A percentile compares a stretch with the other conserved stretches of the same genome.
phyloP scores from a whole-genome alignment of 2,888 invertebrate genomes.

The Coelopa pilipes region DNA sequence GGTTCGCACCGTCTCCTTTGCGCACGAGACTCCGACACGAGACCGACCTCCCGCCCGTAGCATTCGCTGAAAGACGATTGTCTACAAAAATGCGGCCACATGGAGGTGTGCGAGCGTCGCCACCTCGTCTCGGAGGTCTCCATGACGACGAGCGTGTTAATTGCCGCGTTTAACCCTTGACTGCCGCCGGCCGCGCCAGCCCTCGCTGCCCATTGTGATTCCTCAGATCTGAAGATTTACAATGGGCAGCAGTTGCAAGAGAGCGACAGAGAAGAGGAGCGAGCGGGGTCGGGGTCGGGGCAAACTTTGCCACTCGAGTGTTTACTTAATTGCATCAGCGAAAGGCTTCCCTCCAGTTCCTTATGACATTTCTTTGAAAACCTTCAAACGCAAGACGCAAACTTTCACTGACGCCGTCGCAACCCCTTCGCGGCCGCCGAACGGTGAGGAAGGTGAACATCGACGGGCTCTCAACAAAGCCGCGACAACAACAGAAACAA shows the following conservation, averaged over 20 bases:
- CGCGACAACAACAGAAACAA: background rate
- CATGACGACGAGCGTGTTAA: constrained; percentile 28
- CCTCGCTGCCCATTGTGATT: background rate
- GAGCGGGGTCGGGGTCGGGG: background rate
- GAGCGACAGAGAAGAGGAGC: too few species aligned
- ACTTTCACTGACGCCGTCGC: background rate
- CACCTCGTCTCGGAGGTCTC: background rate
- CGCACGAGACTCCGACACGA: too few species aligned
- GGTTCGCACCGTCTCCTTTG: too few species aligned
- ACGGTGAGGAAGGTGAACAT: background rate
- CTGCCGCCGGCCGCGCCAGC: too few species aligned
- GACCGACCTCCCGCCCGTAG: too few species aligned
- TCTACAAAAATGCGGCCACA: too few species aligned
- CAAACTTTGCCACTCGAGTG: constrained; percentile 18
- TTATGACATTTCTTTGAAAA: constrained; percentile 10
- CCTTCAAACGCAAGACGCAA: constrained; percentile 2
- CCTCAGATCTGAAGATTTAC: background rate
- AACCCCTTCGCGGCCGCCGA: background rate
- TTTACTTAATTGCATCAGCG: constrained; percentile 42
- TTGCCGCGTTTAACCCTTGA: constrained; percentile 5
- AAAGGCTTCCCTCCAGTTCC: constrained; percentile 39
- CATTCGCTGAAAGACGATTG: too few species aligned
- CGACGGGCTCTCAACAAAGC: background rate
- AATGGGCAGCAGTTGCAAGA: constrained; percentile 20
- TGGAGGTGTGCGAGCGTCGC: too few species aligned